phyloP scores from a whole-genome alignment of 2,888 invertebrate genomes.

The Andrena haemorrhoa region DNA sequence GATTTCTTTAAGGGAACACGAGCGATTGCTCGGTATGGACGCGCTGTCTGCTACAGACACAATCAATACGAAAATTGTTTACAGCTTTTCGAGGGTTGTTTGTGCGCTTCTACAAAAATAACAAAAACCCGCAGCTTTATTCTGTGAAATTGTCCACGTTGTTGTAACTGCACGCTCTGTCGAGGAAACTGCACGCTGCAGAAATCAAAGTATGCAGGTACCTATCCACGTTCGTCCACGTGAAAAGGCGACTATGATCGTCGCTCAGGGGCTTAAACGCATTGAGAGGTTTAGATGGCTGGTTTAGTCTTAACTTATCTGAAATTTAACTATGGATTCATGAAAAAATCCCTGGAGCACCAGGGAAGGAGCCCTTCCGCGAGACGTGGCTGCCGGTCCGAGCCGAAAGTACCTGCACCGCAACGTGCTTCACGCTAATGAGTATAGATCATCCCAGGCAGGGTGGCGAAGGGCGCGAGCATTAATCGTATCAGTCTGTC shows the following conservation, averaged over 20 bases:
- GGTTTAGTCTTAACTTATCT: no score
- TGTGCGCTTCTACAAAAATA: background rate
- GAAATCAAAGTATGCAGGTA: no score
- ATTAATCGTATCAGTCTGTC: slow-evolving; percentile 55
- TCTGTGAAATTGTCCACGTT: background rate
- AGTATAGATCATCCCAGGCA: slow-evolving; percentile 44
- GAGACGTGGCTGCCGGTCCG: background rate
- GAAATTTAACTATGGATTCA: background rate
- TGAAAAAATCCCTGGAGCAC: background rate
- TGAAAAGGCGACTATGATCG: no score
- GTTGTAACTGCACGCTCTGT: background rate
- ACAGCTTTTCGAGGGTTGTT: slow-evolving; percentile 13
- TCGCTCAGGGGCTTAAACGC: no score
- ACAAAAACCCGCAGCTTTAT: background rate
- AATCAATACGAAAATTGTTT: slow-evolving; percentile 10
- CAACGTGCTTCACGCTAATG: slow-evolving; percentile 37
- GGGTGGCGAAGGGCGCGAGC: background rate
- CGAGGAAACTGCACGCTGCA: background rate
- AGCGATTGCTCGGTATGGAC: background rate
- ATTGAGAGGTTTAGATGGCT: no score
- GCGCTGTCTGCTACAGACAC: background rate
- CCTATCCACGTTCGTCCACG: no score
- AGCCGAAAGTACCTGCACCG: background rate
- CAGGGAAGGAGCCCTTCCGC: background rate
- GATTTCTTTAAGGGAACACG: background rate